These are phyloP conservation scores for Halcyon malimbica DNA, from an alignment of 2,113 vertebrate genomes.

Conservation along the genomic window DNA sequence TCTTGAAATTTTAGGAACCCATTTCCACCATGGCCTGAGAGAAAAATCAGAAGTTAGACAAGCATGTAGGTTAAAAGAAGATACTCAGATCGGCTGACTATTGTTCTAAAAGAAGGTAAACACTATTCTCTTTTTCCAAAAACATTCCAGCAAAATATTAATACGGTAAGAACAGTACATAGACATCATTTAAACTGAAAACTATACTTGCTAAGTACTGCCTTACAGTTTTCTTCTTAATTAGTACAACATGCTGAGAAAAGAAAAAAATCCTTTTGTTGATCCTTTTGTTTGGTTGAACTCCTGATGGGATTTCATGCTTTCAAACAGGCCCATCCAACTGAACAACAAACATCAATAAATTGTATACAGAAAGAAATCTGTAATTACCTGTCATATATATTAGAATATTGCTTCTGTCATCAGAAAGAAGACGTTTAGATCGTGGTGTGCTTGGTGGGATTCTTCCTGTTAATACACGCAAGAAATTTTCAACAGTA, in stretches of 20 bases:
- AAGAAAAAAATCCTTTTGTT: not conserved
- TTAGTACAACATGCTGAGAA: not conserved
- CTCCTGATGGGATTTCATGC: not conserved
- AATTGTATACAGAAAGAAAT: not conserved
- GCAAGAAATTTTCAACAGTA: slow-evolving; percentile 95
- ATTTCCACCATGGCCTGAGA: slow-evolving; percentile 93
- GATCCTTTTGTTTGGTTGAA: not conserved
- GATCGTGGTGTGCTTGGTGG: slow-evolving; percentile 93
- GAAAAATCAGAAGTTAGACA: slow-evolving; percentile 2
- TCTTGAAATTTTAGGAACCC: slow-evolving; percentile 99
- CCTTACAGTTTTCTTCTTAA: not conserved
- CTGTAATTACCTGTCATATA: slow-evolving; percentile 90
- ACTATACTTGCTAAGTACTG: not conserved
- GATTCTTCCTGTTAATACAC: slow-evolving; percentile 93
- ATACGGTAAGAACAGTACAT: not conserved
- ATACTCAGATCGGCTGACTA: accelerated
- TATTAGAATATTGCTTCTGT: slow-evolving; percentile 98
- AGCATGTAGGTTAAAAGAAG: not conserved
- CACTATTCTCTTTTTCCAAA: not conserved
- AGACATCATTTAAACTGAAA: not conserved
- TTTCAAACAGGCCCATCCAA: not conserved
- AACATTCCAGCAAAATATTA: not conserved
- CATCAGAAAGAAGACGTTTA: slow-evolving; percentile 95
- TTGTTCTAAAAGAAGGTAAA: not conserved
- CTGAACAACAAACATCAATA: not conserved